A percentile compares a stretch with the other conserved stretches of the same genome.
Evolutionary conservation across 1,140 invertebrate genomes (phyloP).

Genomic region (Tetraneura akinire): DNA sequence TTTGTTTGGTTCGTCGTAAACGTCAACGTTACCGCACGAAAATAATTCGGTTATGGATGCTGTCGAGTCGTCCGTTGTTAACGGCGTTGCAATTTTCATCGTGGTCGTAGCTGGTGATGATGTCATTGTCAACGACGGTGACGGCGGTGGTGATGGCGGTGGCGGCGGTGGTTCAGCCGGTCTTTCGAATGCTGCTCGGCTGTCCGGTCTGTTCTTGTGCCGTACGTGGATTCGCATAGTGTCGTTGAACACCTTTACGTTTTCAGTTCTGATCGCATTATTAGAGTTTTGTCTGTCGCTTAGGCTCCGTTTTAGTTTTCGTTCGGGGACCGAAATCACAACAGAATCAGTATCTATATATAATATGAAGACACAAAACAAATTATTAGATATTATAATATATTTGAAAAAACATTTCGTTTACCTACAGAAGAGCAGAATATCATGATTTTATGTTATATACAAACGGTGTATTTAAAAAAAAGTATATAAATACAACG

Average conservation of each 20-base stretch:
- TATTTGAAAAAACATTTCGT: too few species aligned
- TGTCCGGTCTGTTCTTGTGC: slow-evolving; percentile 59
- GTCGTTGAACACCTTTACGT: slow-evolving; percentile 65
- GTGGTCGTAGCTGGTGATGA: too few species aligned
- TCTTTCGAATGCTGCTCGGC: slow-evolving; percentile 37
- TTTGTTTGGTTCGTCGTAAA: background rate
- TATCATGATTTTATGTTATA: too few species aligned
- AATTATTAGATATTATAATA: too few species aligned
- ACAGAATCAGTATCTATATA: background rate
- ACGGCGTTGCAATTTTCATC: too few species aligned
- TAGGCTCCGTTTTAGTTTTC: slow-evolving; percentile 61
- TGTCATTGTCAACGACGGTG: too few species aligned
- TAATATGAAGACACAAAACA: too few species aligned
- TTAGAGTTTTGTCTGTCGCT: slow-evolving; percentile 60
- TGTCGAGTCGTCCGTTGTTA: background rate
- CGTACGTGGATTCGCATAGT: slow-evolving; percentile 77
- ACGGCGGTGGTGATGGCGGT: background rate
- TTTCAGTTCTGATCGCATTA: slow-evolving; percentile 57
- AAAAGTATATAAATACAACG: too few species aligned
- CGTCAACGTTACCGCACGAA: background rate
- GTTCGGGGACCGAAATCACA: slow-evolving; percentile 54
- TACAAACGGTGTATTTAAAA: too few species aligned
- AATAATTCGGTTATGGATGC: slow-evolving; percentile 21
- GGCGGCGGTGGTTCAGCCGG: slow-evolving; percentile 37
- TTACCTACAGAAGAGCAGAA: too few species aligned